Evolutionary conservation across 2,113 vertebrate species (phyloP).

Genomic region (Telmatochromis brachygnathus): DNA sequence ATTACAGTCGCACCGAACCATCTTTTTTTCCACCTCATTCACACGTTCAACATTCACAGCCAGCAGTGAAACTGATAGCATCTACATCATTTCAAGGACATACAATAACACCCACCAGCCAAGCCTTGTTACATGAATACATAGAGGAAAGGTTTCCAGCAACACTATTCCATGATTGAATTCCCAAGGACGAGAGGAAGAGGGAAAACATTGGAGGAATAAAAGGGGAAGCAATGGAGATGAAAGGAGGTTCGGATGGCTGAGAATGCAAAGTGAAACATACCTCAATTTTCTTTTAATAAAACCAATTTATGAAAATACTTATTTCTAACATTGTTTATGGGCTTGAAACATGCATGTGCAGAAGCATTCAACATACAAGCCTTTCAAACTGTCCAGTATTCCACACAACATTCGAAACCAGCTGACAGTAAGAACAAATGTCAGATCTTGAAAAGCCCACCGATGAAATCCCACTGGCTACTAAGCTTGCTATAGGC

Average conservation of each 20-base stretch:
- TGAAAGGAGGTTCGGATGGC: not conserved
- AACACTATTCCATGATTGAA: conserved; percentile 56
- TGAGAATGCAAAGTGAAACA: not conserved
- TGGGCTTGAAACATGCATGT: not conserved
- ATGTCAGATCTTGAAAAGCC: not conserved
- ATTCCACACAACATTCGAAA: not conserved
- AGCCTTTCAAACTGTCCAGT: not conserved
- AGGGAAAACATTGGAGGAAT: not conserved
- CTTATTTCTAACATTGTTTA: not conserved
- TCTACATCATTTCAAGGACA: conserved; percentile 65
- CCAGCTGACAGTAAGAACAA: conserved; percentile 3
- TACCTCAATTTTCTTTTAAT: not conserved
- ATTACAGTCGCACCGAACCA: not conserved
- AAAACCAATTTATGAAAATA: not conserved
- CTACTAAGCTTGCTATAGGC: conserved; percentile 1
- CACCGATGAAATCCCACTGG: not conserved
- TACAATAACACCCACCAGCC: conserved; percentile 52
- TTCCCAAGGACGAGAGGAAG: conserved; percentile 53
- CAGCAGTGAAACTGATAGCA: conserved; percentile 50
- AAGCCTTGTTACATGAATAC: conserved; percentile 49
- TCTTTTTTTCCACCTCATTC: conserved; percentile 5
- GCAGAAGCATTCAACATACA: not conserved
- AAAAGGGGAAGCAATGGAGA: not conserved
- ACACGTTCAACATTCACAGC: conserved; percentile 30
- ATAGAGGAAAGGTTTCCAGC: conserved; percentile 47